phyloP scores from a whole-genome alignment of 1,140 invertebrate species.

The Halesus radiatus region DNA sequence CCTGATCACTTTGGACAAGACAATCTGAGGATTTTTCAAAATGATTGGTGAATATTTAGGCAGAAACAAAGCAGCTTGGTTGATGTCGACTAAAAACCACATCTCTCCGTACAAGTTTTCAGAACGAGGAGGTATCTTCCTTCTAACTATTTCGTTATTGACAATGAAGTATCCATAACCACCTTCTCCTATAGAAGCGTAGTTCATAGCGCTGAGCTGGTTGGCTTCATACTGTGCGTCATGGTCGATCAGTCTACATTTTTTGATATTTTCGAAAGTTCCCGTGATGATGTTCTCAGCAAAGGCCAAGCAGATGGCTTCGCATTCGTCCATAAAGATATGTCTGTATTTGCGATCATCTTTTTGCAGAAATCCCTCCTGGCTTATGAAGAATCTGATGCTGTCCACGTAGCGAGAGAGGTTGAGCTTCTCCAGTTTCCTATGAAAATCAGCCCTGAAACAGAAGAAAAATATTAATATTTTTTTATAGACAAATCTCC shows the following conservation, averaged over 20 bases:
- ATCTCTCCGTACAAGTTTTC: constrained; percentile 58
- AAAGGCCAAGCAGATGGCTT: constrained; percentile 62
- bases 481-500: too few species aligned
- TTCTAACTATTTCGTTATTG: constrained; percentile 40
- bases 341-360: constrained; percentile 61
- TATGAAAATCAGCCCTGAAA: constrained; percentile 57
- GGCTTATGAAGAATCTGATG: constrained; percentile 60
- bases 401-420: constrained; percentile 61
- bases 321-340: constrained; percentile 64
- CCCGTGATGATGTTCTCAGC: constrained; percentile 59
- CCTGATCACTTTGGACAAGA: constrained; percentile 61
- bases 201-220: neutral
- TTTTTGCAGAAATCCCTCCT: constrained; percentile 58
- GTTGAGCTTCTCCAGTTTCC: constrained; percentile 60
- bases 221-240: constrained; percentile 46
- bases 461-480: too few species aligned
- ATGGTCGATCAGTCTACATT: constrained; percentile 39
- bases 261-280: constrained; percentile 56
- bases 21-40: constrained; percentile 60
- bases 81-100: constrained; percentile 65
- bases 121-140: neutral
- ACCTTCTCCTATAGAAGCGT: neutral
- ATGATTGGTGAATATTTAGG: constrained; percentile 61
- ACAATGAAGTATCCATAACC: constrained; percentile 30
- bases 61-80: constrained; percentile 63